Percentiles rank a stretch among this genome's conserved stretches.
Evolutionary conservation across 2,113 vertebrate genomes (phyloP).

Genomic region (Corvus cornix): DNA sequence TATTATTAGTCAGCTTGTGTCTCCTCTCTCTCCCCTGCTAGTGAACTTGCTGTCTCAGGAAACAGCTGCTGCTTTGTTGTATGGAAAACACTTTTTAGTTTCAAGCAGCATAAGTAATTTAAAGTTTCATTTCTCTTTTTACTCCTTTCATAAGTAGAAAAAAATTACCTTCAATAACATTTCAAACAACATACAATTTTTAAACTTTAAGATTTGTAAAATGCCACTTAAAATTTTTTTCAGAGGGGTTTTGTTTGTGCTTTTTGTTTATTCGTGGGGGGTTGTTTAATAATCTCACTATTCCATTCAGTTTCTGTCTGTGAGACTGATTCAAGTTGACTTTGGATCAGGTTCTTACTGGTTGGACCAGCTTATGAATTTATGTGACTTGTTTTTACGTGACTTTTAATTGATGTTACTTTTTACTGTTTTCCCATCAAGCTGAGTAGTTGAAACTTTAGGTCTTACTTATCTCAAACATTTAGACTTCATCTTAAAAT

Average conservation of each 20-base stretch:
- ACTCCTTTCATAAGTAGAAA: neutral
- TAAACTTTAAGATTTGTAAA: neutral
- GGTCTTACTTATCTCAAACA: neutral
- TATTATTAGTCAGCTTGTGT: neutral
- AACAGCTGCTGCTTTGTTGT: neutral
- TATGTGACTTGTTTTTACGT: neutral
- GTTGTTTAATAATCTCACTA: neutral
- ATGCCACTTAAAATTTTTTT: neutral
- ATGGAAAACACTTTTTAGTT: neutral
- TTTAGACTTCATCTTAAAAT: neutral
- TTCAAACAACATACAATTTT: neutral
- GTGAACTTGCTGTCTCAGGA: neutral
- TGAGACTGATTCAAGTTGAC: neutral
- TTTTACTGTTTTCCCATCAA: neutral
- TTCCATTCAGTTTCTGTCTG: neutral
- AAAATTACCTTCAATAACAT: neutral
- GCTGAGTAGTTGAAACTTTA: neutral
- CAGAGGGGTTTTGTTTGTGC: neutral
- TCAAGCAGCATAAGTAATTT: neutral
- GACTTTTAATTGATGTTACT: neutral
- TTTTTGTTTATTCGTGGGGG: neutral
- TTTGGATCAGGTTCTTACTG: neutral
- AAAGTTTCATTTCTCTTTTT: neutral
- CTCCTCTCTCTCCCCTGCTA: neutral
- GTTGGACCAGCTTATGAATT: neutral